These are phyloP conservation scores for Andricus curvator DNA, from an alignment of 2,888 invertebrate species.

Conservation along the genomic window DNA sequence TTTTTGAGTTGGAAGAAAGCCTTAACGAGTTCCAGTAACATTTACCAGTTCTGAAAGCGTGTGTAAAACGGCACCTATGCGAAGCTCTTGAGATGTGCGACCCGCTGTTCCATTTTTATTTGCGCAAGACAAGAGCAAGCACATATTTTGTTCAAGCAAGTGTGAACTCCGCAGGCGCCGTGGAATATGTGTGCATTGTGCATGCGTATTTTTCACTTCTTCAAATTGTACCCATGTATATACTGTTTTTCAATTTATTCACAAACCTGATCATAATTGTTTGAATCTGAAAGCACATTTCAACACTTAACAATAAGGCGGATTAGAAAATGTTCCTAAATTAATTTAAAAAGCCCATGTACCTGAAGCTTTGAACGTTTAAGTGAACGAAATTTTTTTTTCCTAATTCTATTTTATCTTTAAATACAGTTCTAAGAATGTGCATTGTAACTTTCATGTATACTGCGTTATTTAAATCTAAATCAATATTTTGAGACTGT, in stretches of 20 bases:
- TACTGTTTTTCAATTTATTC: neutral
- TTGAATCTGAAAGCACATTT: neutral
- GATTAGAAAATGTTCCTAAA: too few species aligned
- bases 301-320: too few species aligned
- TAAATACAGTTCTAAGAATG: too few species aligned
- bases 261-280: neutral
- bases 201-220: neutral
- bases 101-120: conserved; percentile 27
- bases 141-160: conserved; percentile 30
- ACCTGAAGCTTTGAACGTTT: too few species aligned
- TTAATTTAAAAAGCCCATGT: too few species aligned
- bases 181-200: neutral
- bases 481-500: too few species aligned
- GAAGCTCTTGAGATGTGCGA: conserved; percentile 39
- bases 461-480: too few species aligned
- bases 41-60: neutral
- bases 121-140: conserved; percentile 36
- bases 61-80: conserved; percentile 32
- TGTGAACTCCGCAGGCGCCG: conserved; percentile 6
- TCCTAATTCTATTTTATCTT: too few species aligned
- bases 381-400: too few species aligned
- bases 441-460: too few species aligned
- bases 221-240: neutral
- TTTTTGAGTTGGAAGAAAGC: neutral
- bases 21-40: conserved; percentile 33